Base-by-base conservation (phyloP, 23 tunicate species). In the Halocynthia roretzi region DNA sequence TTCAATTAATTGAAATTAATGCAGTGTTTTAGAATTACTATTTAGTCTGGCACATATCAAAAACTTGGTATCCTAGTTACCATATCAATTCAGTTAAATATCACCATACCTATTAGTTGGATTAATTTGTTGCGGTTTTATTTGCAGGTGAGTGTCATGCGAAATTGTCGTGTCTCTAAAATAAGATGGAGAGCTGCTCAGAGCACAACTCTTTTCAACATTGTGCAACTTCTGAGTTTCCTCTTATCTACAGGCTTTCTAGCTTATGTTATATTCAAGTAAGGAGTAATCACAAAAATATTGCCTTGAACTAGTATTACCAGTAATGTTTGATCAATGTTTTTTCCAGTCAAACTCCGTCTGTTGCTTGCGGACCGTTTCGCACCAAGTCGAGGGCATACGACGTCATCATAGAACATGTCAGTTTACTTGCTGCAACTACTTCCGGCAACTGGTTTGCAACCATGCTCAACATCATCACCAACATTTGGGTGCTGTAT, bases 151-250 rank as follows among this genome's bases (percentile, higher is more conserved):
- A 86, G 93, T 51, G 93, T 92, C 69, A 78, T 86, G 87, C 81
- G 75, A 53, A 92, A 92, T 62, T 92, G 98, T 60, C 84, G 77
- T 7, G 75, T 85, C 0, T 73, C 98, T 6, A 72, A 65, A 50
- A 75, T 62, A 40, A 77, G 93, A 52, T 92, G 98, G 98, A 82
- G 98, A 66, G 98, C 92, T 10, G 83, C 92, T 53, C 98, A 92
- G 82, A 86, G 85, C 54, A 51, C 72, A 44, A 82, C 92, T 6
- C 49, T 92, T 50, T 92, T 92, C 71, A 92, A 86, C 80, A 49
- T 61, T 14, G 51, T 92, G 51, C 90, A 80, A 6, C 81, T 92
- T 5, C 2, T 86, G 8, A 77, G 87, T 66, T 86, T 92, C 75
- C 74, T 92, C 15, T 70, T 86, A 15, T 82, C 84, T 12, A 53